These are phyloP conservation scores for Echinarachnius parma DNA, from an alignment of 53 echinoderm and acorn worm species.

Conservation along the genomic window DNA sequence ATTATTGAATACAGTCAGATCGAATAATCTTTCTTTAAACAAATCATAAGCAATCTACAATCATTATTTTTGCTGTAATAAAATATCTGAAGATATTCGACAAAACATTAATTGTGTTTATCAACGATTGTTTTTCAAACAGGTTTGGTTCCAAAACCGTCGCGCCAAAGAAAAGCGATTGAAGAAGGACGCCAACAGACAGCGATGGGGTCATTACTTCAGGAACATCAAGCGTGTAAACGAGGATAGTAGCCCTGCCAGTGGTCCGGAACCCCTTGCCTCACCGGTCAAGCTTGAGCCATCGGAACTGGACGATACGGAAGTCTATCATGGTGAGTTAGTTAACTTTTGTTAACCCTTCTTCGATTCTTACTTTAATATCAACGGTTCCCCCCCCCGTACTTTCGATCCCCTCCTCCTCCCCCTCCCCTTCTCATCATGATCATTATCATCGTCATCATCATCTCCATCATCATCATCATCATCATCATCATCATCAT, in stretches of 20 bases:
- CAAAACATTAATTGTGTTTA: neutral
- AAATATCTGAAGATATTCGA: no score
- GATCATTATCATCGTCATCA: constrained; percentile 22
- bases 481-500: constrained; percentile 5
- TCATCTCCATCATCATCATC: neutral
- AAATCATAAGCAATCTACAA: no score
- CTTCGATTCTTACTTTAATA: neutral
- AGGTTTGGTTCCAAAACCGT: constrained; percentile 99
- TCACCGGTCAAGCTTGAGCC: constrained; percentile 82
- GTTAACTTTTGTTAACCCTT: no score
- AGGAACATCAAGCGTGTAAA: constrained; percentile 83
- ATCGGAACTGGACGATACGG: constrained; percentile 55
- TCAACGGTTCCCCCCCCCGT: no score
- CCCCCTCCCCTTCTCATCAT: neutral
- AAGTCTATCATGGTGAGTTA: constrained; percentile 59
- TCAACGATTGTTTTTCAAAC: neutral
- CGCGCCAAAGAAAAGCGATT: constrained; percentile 96
- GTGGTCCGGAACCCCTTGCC: constrained; percentile 61
- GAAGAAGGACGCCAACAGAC: constrained; percentile 95
- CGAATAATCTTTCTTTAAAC: no score
- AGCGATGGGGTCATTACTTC: constrained; percentile 99
- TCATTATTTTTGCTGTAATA: no score
- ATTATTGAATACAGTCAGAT: no score
- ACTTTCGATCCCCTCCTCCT: no score
- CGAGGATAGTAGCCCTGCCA: constrained; percentile 75